Base-by-base conservation (phyloP, 64 coral and sea anemone species). In the Acropora tenuis region DNA sequence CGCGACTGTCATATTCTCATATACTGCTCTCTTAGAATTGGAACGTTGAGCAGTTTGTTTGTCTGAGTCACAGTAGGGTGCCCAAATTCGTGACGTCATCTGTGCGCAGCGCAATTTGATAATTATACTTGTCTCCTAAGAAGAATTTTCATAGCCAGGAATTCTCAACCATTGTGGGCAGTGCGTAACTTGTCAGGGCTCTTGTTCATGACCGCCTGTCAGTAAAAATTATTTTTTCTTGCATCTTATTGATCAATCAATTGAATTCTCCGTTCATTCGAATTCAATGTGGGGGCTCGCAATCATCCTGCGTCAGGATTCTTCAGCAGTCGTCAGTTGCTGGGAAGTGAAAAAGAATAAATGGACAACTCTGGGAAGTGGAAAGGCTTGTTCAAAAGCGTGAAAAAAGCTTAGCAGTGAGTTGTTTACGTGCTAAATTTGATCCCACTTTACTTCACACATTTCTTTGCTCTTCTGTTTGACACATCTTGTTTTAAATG, bases 351-450 rank as follows among this genome's bases (percentile, higher is more conserved):
- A 78, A 16, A 8, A 78, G 12, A 0, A 78, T 13, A 13, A 19
- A 20, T 73, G 69, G 30, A 73, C 46, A 11, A 19, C 50, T 19
- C 46, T 78, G 76, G 76, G 76, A 78, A 8, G 76, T 78, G 46
- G 76, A 78, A 16, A 48, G 76, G 18, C 76, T 78, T 6, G 16
- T 78, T 49, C 47, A 78, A 0, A 48, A n/a, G 18, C 76, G 76
- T 19, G 47, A 49, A 7, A 50, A 3, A 4, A 50, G 50, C 47
- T 5, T 46, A 78, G 9, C 48, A 47, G 76, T 78, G 18, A 78
- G 76, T 78, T 78, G 76, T 78, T 17, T 12, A 47, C 30, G 30
- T 30, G 75, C 75, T n/a, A 48, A 16, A 47, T 46, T 77, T 78
- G 30, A 30, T 30, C 30, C 30, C 30, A 30, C 30, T 30, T 30